Evolutionary conservation across 2,113 vertebrate genomes (phyloP).

Genomic region (Neodon shergylaensis): DNA sequence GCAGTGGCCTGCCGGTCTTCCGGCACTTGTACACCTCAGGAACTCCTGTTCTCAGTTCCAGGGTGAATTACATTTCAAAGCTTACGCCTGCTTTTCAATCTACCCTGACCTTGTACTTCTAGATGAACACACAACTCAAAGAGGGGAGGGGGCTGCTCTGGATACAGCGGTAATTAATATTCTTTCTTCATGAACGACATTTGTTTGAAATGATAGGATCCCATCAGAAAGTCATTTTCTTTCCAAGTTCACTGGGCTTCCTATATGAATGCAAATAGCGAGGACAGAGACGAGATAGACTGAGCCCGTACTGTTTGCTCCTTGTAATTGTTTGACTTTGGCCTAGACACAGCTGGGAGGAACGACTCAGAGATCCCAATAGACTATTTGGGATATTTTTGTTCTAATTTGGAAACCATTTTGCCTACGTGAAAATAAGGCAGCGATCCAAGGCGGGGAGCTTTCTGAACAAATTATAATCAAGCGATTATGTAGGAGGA

Average conservation of each 20-base stretch:
- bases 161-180: conserved; percentile 44
- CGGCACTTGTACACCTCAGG: background rate
- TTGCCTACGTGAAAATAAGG: background rate
- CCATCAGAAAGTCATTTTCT: conserved; percentile 53
- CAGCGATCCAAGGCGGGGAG: background rate
- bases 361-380: background rate
- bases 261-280: background rate
- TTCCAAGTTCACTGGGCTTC: background rate
- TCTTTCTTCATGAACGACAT: conserved; percentile 37
- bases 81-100: conserved; percentile 19
- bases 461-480: conserved; percentile 15
- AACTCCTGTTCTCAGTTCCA: background rate
- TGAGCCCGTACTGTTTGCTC: background rate
- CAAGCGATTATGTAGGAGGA: background rate
- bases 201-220: conserved; percentile 54
- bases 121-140: background rate
- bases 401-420: background rate
- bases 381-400: background rate
- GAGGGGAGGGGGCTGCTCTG: background rate
- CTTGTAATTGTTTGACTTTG: background rate
- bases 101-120: background rate
- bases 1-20: background rate
- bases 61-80: conserved; percentile 33
- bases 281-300: background rate
- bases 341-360: background rate